Conservation (phyloP, 1,140 invertebrate genomes). For the Cydia fagiglandana region DNA sequence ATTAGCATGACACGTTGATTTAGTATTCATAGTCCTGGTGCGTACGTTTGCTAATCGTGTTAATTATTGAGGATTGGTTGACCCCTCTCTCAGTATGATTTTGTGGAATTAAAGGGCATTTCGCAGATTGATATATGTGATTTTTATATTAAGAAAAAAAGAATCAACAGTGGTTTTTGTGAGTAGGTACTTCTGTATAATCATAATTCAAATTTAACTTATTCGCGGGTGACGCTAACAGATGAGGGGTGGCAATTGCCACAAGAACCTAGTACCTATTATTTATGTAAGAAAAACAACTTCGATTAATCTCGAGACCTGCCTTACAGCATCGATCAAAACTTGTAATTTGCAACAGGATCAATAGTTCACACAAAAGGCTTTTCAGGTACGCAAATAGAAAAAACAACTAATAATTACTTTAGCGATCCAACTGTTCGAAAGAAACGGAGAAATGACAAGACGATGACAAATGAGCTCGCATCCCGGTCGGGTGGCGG, state of each 20-base stretch:
- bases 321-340: slow-evolving; percentile 41
- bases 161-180: not conserved
- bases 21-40: slow-evolving; percentile 74
- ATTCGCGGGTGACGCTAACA: not conserved
- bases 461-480: slow-evolving; percentile 79
- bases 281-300: not conserved
- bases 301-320: slow-evolving; percentile 26
- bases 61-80: slow-evolving; percentile 34
- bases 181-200: not conserved
- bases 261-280: slow-evolving; percentile 1
- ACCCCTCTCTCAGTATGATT: slow-evolving; percentile 16
- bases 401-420: slow-evolving; percentile 77
- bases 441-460: slow-evolving; percentile 79
- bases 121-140: not conserved
- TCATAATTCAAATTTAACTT: not conserved
- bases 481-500: slow-evolving; percentile 75
- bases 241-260: not conserved
- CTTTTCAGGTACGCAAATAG: slow-evolving; percentile 40
- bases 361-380: slow-evolving; percentile 41
- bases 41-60: slow-evolving; percentile 49
- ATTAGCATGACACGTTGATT: slow-evolving; percentile 69
- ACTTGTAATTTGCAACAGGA: slow-evolving; percentile 36
- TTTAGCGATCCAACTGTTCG: slow-evolving; percentile 72
- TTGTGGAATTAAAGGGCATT: not conserved
- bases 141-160: not conserved